Percentiles rank a stretch among this genome's conserved stretches.
Conservation (phyloP, 2,113 vertebrate species). For the Cynoglossus semilaevis region DNA sequence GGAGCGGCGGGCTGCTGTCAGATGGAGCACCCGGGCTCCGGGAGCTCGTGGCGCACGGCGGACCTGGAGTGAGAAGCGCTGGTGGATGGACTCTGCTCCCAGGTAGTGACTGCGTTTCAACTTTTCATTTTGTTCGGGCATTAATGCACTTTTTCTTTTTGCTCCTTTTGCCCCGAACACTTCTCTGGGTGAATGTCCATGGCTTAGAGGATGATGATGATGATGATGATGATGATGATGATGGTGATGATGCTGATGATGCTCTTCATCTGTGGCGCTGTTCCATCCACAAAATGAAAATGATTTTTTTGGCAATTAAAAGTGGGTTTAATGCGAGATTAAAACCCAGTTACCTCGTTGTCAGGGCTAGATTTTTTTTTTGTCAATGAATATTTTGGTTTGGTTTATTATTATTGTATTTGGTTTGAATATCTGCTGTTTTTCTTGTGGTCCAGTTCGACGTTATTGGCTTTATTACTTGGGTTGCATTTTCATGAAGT, state of each 20-base stretch:
- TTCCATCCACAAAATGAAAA: slow-evolving; percentile 5
- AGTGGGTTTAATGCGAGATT: not conserved
- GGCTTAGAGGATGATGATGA: slow-evolving; percentile 40
- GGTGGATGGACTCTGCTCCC: slow-evolving; percentile 66
- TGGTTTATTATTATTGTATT: not conserved
- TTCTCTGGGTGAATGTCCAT: slow-evolving; percentile 18
- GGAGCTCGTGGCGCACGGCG: slow-evolving; percentile 65
- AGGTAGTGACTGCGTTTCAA: slow-evolving; percentile 59
- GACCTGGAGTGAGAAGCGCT: slow-evolving; percentile 63
- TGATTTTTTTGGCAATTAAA: not conserved
- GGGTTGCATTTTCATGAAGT: not conserved
- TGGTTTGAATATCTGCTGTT: slow-evolving; percentile 1
- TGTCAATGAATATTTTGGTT: not conserved
- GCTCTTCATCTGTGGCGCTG: slow-evolving; percentile 37
- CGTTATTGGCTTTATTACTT: slow-evolving; percentile 4
- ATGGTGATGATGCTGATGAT: slow-evolving; percentile 38
- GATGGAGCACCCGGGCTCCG: slow-evolving; percentile 67
- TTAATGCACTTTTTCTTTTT: slow-evolving; percentile 19
- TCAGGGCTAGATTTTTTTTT: not conserved
- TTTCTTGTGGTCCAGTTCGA: not conserved
- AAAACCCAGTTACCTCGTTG: slow-evolving; percentile 5
- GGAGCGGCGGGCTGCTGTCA: slow-evolving; percentile 58
- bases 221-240: slow-evolving; percentile 31
- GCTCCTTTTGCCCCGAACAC: slow-evolving; percentile 15
- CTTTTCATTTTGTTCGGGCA: slow-evolving; percentile 30